Conservation (phyloP, 2,888 invertebrate genomes). For the Dromius quadrimaculatus region DNA sequence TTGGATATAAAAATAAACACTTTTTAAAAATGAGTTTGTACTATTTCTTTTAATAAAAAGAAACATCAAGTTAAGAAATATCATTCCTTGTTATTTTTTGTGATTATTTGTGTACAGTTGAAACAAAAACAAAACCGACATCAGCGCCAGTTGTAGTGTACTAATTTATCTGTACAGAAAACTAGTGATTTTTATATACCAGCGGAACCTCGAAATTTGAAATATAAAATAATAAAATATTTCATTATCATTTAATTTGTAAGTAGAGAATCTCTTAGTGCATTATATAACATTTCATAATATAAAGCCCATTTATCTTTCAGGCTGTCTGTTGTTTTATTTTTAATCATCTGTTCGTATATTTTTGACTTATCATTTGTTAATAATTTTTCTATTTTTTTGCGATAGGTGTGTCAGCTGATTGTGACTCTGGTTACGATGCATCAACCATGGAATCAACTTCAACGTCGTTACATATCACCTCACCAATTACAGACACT, state of each 20-base stretch:
- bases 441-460: constrained; percentile 61
- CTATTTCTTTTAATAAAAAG: constrained; percentile 32
- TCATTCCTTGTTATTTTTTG: not conserved
- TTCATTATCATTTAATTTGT: constrained; percentile 28
- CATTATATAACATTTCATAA: constrained; percentile 27
- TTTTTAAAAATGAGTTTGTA: constrained; percentile 32
- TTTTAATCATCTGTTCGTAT: constrained; percentile 14
- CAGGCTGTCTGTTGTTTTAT: constrained; percentile 1
- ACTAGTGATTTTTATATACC: constrained; percentile 26
- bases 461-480: constrained; percentile 59
- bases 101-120: not conserved
- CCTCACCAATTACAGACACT: constrained; percentile 55
- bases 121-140: constrained; percentile 11
- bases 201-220: constrained; percentile 37
- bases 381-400: constrained; percentile 31
- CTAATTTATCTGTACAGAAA: constrained; percentile 29
- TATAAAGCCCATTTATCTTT: constrained; percentile 4
- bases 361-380: constrained; percentile 21
- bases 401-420: constrained; percentile 59
- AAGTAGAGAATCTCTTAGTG: constrained; percentile 25
- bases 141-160: constrained; percentile 36
- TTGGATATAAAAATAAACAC: constrained; percentile 35
- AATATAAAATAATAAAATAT: constrained; percentile 29
- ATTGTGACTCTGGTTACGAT: constrained; percentile 65
- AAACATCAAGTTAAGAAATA: constrained; percentile 10